Conservation (phyloP, 2,888 invertebrate species). For the Amitus sp. region DNA sequence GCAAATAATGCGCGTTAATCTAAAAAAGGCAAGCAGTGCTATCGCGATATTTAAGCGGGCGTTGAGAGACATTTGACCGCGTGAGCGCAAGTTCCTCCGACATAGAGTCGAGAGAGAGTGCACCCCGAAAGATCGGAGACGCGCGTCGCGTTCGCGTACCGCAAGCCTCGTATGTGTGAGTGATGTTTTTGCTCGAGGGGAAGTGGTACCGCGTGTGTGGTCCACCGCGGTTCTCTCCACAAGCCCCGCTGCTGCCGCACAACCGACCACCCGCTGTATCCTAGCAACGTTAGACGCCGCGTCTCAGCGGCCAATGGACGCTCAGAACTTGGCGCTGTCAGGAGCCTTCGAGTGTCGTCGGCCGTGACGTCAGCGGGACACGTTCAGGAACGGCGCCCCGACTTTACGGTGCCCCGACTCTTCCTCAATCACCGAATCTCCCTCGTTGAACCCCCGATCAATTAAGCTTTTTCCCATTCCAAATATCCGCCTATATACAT, state of each 20-base stretch:
- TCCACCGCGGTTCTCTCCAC: conserved; percentile 50
- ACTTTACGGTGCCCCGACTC: background rate
- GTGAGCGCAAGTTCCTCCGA: conserved; percentile 27
- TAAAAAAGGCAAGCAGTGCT: conserved; percentile 19
- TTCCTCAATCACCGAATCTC: no score
- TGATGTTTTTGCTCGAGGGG: conserved; percentile 63
- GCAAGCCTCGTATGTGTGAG: conserved; percentile 46
- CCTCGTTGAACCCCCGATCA: no score
- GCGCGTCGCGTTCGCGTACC: conserved; percentile 40
- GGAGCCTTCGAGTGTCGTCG: conserved; percentile 48
- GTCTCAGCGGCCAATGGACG: conserved; percentile 44
- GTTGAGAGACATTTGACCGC: conserved; percentile 32
- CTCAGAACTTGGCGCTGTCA: conserved; percentile 41
- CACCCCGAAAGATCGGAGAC: conserved; percentile 33
- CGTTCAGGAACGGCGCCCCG: background rate
- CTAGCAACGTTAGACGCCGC: conserved; percentile 61
- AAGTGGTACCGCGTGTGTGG: conserved; percentile 64
- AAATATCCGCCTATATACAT: no score
- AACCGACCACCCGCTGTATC: conserved; percentile 52
- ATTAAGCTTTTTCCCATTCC: no score
- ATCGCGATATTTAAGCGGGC: conserved; percentile 31
- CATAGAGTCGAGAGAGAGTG: conserved; percentile 35
- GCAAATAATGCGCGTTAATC: conserved; percentile 19
- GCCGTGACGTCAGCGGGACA: conserved; percentile 51
- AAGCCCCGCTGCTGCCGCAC: conserved; percentile 37